Evolutionary conservation across 2,888 invertebrate genomes (phyloP).

Genomic region (Ctenicera cuprea): DNA sequence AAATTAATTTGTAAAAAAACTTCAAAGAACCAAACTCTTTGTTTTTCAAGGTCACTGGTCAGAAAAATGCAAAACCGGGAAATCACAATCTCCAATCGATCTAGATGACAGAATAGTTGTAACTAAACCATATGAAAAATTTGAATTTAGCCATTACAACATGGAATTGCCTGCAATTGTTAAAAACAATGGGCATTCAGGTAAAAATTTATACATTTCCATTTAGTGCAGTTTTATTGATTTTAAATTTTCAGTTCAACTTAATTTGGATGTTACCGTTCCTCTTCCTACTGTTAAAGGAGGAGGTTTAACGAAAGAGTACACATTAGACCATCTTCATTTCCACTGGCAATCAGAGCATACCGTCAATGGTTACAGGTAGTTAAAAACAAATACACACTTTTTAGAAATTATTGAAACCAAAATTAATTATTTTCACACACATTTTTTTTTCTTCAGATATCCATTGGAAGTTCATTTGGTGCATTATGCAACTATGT

Average conservation of each 20-base stretch:
- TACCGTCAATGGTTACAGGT: slow-evolving; percentile 78
- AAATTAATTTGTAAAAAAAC: too few species aligned
- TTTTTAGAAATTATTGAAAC: slow-evolving; percentile 1
- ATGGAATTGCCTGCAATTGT: slow-evolving; percentile 73
- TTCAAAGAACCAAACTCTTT: too few species aligned
- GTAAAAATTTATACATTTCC: slow-evolving; percentile 70
- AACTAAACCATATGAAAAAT: slow-evolving; percentile 71
- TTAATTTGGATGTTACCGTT: slow-evolving; percentile 62
- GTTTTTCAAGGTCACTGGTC: slow-evolving; percentile 75
- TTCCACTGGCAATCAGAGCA: slow-evolving; percentile 93
- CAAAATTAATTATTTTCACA: neutral
- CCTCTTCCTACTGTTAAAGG: slow-evolving; percentile 71
- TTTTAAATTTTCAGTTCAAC: slow-evolving; percentile 63
- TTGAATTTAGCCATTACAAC: slow-evolving; percentile 78
- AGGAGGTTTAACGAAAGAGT: slow-evolving; percentile 77
- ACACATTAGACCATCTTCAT: slow-evolving; percentile 83
- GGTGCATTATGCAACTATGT: slow-evolving; percentile 78
- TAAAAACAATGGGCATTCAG: slow-evolving; percentile 82
- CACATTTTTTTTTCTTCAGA: too few species aligned
- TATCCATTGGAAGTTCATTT: slow-evolving; percentile 80
- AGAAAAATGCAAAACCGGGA: slow-evolving; percentile 78
- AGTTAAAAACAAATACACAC: slow-evolving; percentile 34
- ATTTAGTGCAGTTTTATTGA: neutral
- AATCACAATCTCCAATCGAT: slow-evolving; percentile 86
- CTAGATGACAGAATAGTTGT: slow-evolving; percentile 76